Evolutionary conservation across 2,888 invertebrate genomes (phyloP), one percentile per base, ranked within the genome.

Genomic region (Julus scanicus): DNA sequence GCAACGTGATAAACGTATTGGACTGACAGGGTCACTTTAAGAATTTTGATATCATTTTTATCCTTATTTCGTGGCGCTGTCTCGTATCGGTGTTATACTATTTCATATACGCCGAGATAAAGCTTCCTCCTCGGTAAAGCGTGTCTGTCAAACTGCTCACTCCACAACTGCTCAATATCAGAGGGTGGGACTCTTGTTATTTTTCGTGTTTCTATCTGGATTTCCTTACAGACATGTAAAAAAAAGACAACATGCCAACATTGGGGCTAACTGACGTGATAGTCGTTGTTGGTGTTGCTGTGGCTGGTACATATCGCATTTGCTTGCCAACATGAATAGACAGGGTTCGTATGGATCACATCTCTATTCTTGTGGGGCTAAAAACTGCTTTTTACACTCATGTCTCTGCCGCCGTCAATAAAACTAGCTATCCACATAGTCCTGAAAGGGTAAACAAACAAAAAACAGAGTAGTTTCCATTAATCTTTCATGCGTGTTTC

Each of bases 11-110:
- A 63, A 63, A 63, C n/a, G 20, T 63, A 63, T 63, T 63, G 15
- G 63, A 15, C 15, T 63, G 63, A 63, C 63, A 63, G 63, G 63
- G 63, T 63, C 63, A 63, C 63, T 63, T 63, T 63, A 63, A 63
- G 63, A 63, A 63, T 63, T n/a, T 63, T 63, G 63, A 63, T 63
- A 63, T 63, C 63, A 20, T 63, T 63, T 63, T 63, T 63, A 63
- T 63, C 63, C 63, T 63, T 63, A 63, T 63, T 63, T 63, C 63
- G 9, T 20, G 63, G 63, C 57, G 57, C 57, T 4, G 4, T 13
- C 57, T 13, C 57, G 2, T 13, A 57, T 57, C 63, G 63, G 63
- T 63, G 20, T n/a, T 63, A 63, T 63, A 63, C n/a, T 63, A 20
- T 63, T 63, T 63, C 9, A 6, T 20, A 63, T 20, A 63, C 20